Conservation (phyloP, 2,113 vertebrate genomes). For the Hippoglossus stenolepis region DNA sequence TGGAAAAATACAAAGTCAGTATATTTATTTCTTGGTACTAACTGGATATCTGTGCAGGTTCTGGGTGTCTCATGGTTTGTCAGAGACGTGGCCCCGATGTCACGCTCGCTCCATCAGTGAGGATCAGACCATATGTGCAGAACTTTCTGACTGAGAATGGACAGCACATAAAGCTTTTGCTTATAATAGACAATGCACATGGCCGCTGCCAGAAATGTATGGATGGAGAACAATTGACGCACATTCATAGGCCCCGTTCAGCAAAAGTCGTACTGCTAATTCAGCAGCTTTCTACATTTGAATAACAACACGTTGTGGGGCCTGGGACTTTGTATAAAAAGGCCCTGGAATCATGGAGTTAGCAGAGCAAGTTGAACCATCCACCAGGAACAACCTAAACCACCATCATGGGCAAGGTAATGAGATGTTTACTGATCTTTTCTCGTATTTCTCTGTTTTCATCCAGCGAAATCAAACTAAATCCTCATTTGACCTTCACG, state of each 20-base stretch:
- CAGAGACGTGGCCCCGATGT: conserved; percentile 22
- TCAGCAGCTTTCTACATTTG: conserved; percentile 83
- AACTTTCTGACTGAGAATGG: conserved; percentile 70
- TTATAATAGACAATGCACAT: conserved; percentile 72
- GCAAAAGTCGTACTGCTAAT: conserved; percentile 80
- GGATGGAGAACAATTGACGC: conserved; percentile 75
- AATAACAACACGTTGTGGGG: conserved; percentile 79
- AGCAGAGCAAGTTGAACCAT: conserved; percentile 77
- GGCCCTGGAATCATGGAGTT: conserved; percentile 50
- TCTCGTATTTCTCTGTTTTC: background rate
- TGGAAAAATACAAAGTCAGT: background rate
- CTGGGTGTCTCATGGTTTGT: conserved; percentile 5
- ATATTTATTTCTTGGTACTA: no score
- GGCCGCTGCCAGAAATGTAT: conserved; percentile 82
- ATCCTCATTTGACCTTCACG: no score
- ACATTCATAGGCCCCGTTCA: conserved; percentile 74
- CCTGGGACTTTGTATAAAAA: conserved; percentile 78
- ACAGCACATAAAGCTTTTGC: conserved; percentile 68
- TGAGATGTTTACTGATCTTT: background rate
- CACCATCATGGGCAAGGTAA: conserved; percentile 84
- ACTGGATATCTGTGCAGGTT: background rate
- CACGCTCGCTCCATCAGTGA: conserved; percentile 21
- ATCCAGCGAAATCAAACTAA: background rate
- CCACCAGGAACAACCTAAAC: conserved; percentile 64
- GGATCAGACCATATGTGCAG: conserved; percentile 60